Base-by-base conservation (phyloP, 2,113 vertebrate species). In the Tiliqua scincoides region DNA sequence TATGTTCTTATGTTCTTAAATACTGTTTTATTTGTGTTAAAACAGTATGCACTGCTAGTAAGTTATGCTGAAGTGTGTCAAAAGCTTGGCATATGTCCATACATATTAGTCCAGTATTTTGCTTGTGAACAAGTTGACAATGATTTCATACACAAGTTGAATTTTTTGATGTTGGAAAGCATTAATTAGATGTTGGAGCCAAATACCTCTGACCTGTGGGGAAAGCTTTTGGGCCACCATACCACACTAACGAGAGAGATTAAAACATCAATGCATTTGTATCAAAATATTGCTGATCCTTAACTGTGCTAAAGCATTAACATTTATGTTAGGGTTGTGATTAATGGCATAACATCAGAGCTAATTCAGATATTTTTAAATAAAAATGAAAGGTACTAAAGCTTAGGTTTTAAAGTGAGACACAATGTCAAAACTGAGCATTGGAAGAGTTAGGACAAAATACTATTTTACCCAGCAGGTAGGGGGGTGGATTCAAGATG, bases 21-120 rank as follows among this genome's bases (percentile, higher is more conserved):
- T 88, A 84, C 48, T 43, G 43, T 79, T 73, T 71, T 82, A 89
- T 91, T 78, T 61, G 85, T 40, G 59, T 72, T 88, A 89, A 91
- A 87, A 81, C 88, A 84, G 52, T 43, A 82, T 84, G 52, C 48
- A 83, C 86, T 90, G 84, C 87, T 94, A 91, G 86, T 92, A 93
- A 93, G 91, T 27, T n/a, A 7, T 84, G 79, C 27, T 82, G 89
- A 90, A 70, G 20, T 20, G 2, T 73, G 71, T 73, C 85, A 87
- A 85, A 83, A 89, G 18, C 43, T 62, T 85, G 86, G 40, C 68
- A 89, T 37, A 27, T 30, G 52, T 77, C 62, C 87, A 88, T 32
- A 30, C 32, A 23, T 71, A 37, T 77, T 17, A 73, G 59, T 85
- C 84, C n/a, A 87, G 25, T 2, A 21, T 35, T 67, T 89, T 84